Percentiles rank a stretch among this genome's conserved stretches.
These are phyloP conservation scores for Drosophila kikkawai DNA, from an alignment of 1,140 invertebrate species.

Conservation along the genomic window DNA sequence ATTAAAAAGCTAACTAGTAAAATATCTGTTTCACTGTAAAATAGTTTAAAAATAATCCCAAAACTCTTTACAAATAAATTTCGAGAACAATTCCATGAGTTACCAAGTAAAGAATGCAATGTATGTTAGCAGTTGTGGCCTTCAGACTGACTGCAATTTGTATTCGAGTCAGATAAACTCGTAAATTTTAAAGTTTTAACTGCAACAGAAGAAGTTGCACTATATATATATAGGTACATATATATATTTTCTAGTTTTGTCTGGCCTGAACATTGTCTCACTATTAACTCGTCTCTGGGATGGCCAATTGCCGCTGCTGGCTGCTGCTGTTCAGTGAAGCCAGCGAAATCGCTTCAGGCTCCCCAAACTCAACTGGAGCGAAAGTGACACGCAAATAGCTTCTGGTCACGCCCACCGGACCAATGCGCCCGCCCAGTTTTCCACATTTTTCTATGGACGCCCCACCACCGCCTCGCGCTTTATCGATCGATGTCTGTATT, in stretches of 20 bases:
- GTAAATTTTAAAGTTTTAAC: neutral
- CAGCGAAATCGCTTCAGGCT: conserved; percentile 42
- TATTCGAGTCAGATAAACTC: neutral
- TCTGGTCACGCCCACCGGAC: conserved; percentile 23
- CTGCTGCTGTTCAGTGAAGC: conserved; percentile 58
- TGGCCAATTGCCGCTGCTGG: conserved; percentile 1
- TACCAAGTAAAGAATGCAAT: neutral
- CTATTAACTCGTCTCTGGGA: conserved; percentile 41
- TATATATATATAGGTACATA: neutral
- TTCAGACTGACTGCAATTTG: neutral
- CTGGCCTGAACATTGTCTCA: conserved; percentile 52
- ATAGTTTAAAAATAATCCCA: neutral
- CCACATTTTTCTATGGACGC: neutral
- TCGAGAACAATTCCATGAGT: neutral
- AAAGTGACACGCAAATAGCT: conserved; percentile 71
- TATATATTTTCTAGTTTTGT: conserved; percentile 10
- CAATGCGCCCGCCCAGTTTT: neutral
- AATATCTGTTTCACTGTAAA: neutral
- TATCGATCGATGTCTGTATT: conserved; percentile 57
- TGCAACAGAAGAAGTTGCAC: neutral
- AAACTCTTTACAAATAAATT: neutral
- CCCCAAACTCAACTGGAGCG: conserved; percentile 57
- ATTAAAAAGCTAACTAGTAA: neutral
- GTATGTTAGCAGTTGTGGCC: neutral
- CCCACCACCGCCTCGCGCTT: conserved; percentile 11